phyloP scores from a whole-genome alignment of 2,113 vertebrate genomes.

The Machaerirhynchus nigripectus region DNA sequence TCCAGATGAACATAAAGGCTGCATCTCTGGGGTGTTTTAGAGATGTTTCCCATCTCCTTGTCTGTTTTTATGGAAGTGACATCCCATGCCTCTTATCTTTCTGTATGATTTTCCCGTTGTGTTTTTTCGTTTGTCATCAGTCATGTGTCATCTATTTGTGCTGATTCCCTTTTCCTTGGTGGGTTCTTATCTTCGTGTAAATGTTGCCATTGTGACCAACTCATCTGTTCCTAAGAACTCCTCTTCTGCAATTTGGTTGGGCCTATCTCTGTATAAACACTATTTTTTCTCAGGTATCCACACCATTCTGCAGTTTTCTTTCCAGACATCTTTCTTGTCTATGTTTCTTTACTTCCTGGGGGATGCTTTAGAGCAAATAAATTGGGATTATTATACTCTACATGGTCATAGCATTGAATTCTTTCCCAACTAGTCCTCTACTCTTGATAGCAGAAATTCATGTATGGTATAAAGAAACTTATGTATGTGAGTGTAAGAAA shows the following conservation, averaged over 20 bases:
- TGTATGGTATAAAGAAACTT: background rate
- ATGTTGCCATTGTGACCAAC: background rate
- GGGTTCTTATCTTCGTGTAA: background rate
- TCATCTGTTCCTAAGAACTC: background rate
- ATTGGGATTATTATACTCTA: background rate
- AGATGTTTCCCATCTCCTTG: background rate
- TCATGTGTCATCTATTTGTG: background rate
- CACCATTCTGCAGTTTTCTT: background rate
- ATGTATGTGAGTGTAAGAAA: background rate
- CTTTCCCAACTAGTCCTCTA: background rate
- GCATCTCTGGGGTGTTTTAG: background rate
- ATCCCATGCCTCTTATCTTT: background rate
- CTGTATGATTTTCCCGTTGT: background rate
- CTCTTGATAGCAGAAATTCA: background rate
- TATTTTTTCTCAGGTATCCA: background rate
- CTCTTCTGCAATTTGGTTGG: background rate
- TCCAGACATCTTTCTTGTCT: background rate
- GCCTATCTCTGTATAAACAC: background rate
- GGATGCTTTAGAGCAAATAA: background rate
- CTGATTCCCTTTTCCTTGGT: background rate
- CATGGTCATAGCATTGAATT: background rate
- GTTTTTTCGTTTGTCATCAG: background rate
- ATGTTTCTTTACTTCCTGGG: background rate
- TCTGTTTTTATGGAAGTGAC: background rate
- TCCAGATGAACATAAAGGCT: background rate